These are phyloP conservation scores for Battus philenor DNA, from an alignment of 1,140 invertebrate genomes.

Conservation along the genomic window DNA sequence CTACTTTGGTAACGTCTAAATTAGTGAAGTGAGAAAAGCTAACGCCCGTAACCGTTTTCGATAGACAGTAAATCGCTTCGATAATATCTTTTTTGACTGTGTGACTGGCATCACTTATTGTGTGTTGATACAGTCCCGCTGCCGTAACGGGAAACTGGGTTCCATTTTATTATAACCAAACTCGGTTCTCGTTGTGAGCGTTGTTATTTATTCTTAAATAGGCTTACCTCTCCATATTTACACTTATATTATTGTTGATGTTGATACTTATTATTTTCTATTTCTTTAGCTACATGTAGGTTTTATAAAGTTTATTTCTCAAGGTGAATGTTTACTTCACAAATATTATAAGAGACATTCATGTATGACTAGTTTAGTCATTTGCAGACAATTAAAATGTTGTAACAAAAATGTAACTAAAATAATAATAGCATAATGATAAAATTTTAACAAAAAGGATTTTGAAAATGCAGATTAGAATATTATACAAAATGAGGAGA, in stretches of 20 bases:
- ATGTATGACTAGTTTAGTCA: no score
- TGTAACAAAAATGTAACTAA: no score
- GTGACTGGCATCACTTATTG: conserved; percentile 55
- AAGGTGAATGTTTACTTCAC: conserved; percentile 4
- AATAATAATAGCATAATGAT: no score
- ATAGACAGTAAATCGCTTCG: conserved; percentile 62
- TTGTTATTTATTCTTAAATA: conserved; percentile 49
- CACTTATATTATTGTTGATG: conserved; percentile 37
- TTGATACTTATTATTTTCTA: conserved; percentile 33
- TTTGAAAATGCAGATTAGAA: no score
- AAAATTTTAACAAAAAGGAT: no score
- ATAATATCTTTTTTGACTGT: conserved; percentile 64
- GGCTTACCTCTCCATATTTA: conserved; percentile 45
- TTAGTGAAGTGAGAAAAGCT: conserved; percentile 72
- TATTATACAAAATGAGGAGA: no score
- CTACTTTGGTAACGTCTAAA: conserved; percentile 72
- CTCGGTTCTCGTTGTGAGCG: conserved; percentile 41
- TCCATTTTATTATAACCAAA: conserved; percentile 48
- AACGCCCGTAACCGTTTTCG: conserved; percentile 59
- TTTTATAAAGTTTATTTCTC: no score
- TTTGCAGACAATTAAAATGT: no score
- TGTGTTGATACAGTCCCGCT: conserved; percentile 50
- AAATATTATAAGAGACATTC: no score
- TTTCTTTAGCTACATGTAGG: conserved; percentile 29
- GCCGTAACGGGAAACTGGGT: conserved; percentile 52